Base-by-base conservation (phyloP, 2,888 invertebrate species). In the Branchipolynoe longqiensis region DNA sequence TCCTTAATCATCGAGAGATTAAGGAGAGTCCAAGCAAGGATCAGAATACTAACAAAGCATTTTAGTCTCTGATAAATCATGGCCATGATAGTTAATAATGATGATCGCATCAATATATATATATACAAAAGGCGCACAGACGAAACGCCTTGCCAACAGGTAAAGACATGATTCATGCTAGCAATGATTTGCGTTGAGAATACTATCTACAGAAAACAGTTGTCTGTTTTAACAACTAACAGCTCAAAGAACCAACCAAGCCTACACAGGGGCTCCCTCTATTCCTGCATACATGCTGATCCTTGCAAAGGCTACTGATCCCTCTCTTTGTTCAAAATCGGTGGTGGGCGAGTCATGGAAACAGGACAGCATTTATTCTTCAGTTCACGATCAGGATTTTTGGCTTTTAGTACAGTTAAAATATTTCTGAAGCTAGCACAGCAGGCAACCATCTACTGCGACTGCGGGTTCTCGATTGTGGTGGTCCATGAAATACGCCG, bases 191-290 rank as follows among this genome's bases (percentile, higher is more conserved):
- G 62, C 62, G 2, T 69, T n/a, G 38, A 69, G 38, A 69, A 69
- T 38, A 69, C 69, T 69, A 69, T 69, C 69, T 69, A 69, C 69
- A 69, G 38, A 31, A 69, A 69, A 38, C 12, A 22, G 14, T 48
- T n/a, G 25, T 14, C 62, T 62, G 25, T 31, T 69, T 69, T 38
- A 69, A 69, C 69, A 69, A 69, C 69, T 69, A 69, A 69, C 69
- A 69, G 69, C n/a, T 69, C 38, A 69, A 69, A 69, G 4, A 69
- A n/a, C n/a, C 38, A 69, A 69, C 69, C 69, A 69, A 69, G 69
- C 69, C 36, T 69, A 69, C 69, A 69, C 36, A 69, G 69, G 69
- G 33, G 38, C n/a, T 69, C n/a, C 38, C 38, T 69, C 14, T n/a
- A 18, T n/a, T 69, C 69, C 38, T 36, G 31, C 69, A 12, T 69